These are phyloP conservation scores for Scomberomorus guttatus DNA, from an alignment of 2,797 vertebrate species.

Conservation along the genomic window DNA sequence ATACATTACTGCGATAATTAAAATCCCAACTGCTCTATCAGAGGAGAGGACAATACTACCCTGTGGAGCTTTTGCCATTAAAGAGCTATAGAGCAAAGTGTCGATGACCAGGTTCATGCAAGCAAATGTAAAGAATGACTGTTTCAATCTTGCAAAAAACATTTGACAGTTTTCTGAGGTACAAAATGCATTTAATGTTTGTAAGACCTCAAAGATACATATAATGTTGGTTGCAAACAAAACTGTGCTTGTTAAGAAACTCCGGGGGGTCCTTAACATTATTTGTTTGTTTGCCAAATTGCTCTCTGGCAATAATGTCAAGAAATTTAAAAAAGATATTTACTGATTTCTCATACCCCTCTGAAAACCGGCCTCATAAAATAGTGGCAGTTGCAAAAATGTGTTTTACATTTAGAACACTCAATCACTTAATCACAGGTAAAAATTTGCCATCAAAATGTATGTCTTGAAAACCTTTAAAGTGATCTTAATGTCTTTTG, in stretches of 20 bases:
- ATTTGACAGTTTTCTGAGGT: neutral
- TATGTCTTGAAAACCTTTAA: conserved; percentile 26
- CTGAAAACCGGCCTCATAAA: conserved; percentile 1
- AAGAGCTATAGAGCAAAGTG: neutral
- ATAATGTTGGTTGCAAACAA: neutral
- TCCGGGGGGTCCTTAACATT: neutral
- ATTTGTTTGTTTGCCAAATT: conserved; percentile 5
- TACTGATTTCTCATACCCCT: neutral
- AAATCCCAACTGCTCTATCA: conserved; percentile 29
- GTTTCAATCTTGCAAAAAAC: neutral
- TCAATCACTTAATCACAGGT: conserved; percentile 5
- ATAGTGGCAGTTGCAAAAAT: neutral
- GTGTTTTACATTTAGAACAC: neutral
- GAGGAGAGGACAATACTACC: conserved; percentile 7
- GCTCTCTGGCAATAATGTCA: neutral
- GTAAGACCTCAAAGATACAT: neutral
- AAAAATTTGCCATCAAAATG: conserved; percentile 10
- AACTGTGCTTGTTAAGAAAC: conserved; percentile 1
- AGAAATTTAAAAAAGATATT: neutral
- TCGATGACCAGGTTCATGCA: neutral
- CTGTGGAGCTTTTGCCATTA: neutral
- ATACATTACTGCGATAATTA: conserved; percentile 56
- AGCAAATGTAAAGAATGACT: neutral
- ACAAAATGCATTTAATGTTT: neutral
- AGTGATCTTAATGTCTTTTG: conserved; percentile 23